phyloP scores from a whole-genome alignment of 2,113 vertebrate genomes.

The Phaethon lepturus region DNA sequence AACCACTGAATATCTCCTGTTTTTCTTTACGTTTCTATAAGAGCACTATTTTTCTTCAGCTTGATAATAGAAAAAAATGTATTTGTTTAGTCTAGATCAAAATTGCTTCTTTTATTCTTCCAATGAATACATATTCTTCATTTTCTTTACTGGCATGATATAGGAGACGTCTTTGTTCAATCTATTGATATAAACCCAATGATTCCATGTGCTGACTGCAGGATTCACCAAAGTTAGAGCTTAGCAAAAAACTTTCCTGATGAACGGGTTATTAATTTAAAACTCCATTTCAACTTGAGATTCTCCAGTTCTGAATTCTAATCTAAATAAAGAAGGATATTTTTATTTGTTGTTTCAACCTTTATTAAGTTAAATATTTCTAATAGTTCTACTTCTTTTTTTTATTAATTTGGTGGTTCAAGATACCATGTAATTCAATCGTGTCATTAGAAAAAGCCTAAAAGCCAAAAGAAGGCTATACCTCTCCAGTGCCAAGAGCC shows the following conservation, averaged over 20 bases:
- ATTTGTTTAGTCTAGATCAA: not conserved
- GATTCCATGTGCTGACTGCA: not conserved
- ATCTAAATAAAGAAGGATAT: not conserved
- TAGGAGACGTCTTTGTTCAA: not conserved
- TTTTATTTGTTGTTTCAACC: not conserved
- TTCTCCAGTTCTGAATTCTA: not conserved
- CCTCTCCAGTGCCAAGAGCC: not conserved
- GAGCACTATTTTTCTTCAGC: not conserved
- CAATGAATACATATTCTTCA: not conserved
- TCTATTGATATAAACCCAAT: not conserved
- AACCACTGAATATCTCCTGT: not conserved
- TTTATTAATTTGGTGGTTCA: not conserved
- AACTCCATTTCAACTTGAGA: not conserved
- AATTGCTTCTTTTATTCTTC: not conserved
- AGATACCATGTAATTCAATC: not conserved
- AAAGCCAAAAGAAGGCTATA: not conserved
- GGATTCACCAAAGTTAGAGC: not conserved
- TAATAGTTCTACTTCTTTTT: not conserved
- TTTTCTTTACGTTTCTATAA: not conserved
- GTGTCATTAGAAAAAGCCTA: not conserved
- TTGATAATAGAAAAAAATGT: not conserved
- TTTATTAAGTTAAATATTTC: not conserved
- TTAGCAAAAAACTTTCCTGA: not conserved
- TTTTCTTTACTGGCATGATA: not conserved
- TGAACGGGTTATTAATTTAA: not conserved